Percentiles rank a stretch among this genome's conserved stretches.
Conservation (phyloP, 2,113 vertebrate genomes). For the Montifringilla adamsi region DNA sequence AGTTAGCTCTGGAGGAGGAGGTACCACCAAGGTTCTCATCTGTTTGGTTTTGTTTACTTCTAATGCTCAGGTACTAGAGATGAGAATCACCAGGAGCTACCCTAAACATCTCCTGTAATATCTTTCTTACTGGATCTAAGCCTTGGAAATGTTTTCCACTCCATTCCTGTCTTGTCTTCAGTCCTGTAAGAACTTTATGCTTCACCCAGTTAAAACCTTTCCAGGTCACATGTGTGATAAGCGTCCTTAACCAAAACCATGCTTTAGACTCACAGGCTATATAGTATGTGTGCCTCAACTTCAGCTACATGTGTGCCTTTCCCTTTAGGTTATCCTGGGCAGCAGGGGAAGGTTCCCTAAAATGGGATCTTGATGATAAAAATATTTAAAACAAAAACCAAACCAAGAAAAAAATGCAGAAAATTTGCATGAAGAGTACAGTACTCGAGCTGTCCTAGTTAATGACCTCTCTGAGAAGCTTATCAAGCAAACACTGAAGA, state of each 20-base stretch:
- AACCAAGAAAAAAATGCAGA: fast-evolving
- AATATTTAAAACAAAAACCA: neutral
- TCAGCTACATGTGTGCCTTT: neutral
- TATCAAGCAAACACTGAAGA: slow-evolving; percentile 38
- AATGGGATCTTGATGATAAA: neutral
- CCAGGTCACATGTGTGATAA: neutral
- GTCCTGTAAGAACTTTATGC: neutral
- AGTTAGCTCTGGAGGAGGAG: neutral
- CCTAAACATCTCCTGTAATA: neutral
- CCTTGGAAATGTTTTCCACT: neutral
- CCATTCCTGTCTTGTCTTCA: neutral
- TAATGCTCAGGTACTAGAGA: neutral
- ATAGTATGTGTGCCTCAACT: fast-evolving
- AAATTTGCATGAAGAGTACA: neutral
- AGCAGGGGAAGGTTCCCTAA: neutral
- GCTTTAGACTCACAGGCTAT: neutral
- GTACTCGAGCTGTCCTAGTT: neutral
- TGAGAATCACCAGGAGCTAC: neutral
- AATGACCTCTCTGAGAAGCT: slow-evolving; percentile 45
- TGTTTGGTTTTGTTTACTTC: neutral
- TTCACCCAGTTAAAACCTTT: neutral
- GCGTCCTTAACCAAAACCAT: neutral
- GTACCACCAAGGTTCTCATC: neutral
- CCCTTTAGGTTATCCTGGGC: neutral
- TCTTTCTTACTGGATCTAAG: neutral